These are phyloP conservation scores for Ophion costatus DNA, from an alignment of 2,888 invertebrate species.

Conservation along the genomic window DNA sequence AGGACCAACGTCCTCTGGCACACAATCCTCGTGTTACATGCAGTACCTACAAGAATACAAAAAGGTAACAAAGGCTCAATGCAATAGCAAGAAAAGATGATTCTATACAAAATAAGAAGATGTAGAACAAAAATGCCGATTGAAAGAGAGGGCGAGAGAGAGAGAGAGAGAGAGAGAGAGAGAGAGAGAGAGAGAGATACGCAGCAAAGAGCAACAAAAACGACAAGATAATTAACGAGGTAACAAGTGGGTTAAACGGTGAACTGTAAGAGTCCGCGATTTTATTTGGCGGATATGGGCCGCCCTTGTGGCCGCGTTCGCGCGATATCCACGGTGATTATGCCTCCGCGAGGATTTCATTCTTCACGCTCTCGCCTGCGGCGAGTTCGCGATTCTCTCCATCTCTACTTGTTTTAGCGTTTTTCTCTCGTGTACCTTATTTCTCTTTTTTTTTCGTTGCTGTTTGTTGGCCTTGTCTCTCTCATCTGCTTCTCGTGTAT, in stretches of 20 bases:
- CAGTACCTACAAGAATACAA: too few species aligned
- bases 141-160: too few species aligned
- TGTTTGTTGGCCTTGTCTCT: not conserved
- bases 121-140: too few species aligned
- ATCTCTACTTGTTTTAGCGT: constrained; percentile 14
- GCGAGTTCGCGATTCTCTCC: constrained; percentile 44
- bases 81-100: too few species aligned
- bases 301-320: constrained; percentile 48
- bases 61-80: too few species aligned
- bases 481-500: constrained; percentile 26
- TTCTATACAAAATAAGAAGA: too few species aligned
- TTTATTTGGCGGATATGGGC: constrained; percentile 61
- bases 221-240: constrained; percentile 74
- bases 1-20: too few species aligned
- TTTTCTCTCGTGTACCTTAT: constrained; percentile 13
- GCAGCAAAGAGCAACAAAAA: constrained; percentile 23
- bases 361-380: constrained; percentile 68
- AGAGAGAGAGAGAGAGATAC: constrained; percentile 15
- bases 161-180: not conserved
- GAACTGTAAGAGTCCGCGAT: constrained; percentile 58
- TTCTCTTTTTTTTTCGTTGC: not conserved
- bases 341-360: constrained; percentile 71
- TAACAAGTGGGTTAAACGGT: constrained; percentile 59
- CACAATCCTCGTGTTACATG: too few species aligned
- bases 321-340: constrained; percentile 64